Evolutionary conservation across 1,140 invertebrate genomes (phyloP).

Genomic region (Paraescarpia echinospica): DNA sequence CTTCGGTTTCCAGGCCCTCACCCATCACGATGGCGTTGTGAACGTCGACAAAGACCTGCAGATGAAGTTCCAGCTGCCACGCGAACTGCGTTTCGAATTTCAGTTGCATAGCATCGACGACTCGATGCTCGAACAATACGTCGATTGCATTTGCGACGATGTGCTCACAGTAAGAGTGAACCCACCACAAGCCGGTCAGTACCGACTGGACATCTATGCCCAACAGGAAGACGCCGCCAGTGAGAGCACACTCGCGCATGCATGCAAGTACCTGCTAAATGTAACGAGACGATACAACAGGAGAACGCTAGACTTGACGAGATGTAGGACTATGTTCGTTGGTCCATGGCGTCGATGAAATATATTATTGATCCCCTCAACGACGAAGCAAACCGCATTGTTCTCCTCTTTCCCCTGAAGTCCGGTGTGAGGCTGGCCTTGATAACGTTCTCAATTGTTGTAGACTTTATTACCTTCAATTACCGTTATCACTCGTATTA

Average conservation of each 20-base stretch:
- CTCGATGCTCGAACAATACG: conserved; percentile 29
- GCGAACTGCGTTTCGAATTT: conserved; percentile 85
- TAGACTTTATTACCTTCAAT: no score
- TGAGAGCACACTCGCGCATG: conserved; percentile 93
- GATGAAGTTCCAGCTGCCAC: conserved; percentile 80
- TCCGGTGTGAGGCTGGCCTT: no score
- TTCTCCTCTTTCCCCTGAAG: no score
- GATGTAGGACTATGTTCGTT: background rate
- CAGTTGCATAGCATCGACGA: conserved; percentile 94
- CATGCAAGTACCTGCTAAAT: conserved; percentile 87
- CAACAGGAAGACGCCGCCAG: conserved; percentile 73
- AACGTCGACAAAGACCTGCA: conserved; percentile 64
- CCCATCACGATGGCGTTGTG: conserved; percentile 56
- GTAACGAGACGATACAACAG: background rate
- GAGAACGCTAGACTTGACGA: background rate
- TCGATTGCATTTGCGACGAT: conserved; percentile 70
- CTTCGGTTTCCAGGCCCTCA: conserved; percentile 66
- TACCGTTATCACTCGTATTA: no score
- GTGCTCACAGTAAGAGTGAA: conserved; percentile 86
- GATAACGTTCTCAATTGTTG: no score
- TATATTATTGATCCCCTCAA: no score
- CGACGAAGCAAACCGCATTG: no score
- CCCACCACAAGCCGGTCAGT: conserved; percentile 91
- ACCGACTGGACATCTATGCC: conserved; percentile 91
- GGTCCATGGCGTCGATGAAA: background rate